These are phyloP conservation scores for Rhinoptilus africanus DNA, from an alignment of 2,113 vertebrate genomes.

Conservation along the genomic window DNA sequence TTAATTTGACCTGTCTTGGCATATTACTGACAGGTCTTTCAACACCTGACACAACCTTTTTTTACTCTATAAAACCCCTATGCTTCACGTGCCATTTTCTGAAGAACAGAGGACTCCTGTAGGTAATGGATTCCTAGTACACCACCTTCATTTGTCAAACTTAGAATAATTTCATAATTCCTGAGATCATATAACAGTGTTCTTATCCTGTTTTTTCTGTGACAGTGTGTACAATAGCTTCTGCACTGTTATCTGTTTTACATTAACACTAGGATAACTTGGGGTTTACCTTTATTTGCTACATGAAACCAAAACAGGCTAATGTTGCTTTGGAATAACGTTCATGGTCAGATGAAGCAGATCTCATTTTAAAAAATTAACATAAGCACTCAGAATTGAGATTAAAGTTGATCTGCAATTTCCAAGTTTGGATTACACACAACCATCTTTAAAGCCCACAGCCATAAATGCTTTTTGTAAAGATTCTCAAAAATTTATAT, in stretches of 20 bases:
- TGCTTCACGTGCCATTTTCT: background rate
- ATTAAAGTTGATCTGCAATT: background rate
- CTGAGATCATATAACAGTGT: background rate
- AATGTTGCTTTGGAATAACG: background rate
- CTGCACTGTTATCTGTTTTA: background rate
- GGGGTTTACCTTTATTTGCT: background rate
- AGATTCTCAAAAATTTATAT: background rate
- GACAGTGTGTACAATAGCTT: background rate
- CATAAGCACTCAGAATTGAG: rapidly evolving
- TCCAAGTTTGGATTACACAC: background rate
- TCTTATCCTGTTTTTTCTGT: background rate
- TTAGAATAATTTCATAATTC: background rate
- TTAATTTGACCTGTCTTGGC: background rate
- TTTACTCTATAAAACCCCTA: background rate
- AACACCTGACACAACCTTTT: background rate
- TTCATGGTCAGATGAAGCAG: background rate
- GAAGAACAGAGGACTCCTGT: background rate
- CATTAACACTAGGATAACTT: background rate
- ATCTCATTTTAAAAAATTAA: background rate
- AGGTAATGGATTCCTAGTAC: background rate
- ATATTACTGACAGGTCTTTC: background rate
- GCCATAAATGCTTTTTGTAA: background rate
- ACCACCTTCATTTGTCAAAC: background rate
- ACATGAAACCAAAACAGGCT: background rate
- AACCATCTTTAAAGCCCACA: background rate